phyloP scores from a whole-genome alignment of 2,113 vertebrate genomes.

The Laticauda colubrina region DNA sequence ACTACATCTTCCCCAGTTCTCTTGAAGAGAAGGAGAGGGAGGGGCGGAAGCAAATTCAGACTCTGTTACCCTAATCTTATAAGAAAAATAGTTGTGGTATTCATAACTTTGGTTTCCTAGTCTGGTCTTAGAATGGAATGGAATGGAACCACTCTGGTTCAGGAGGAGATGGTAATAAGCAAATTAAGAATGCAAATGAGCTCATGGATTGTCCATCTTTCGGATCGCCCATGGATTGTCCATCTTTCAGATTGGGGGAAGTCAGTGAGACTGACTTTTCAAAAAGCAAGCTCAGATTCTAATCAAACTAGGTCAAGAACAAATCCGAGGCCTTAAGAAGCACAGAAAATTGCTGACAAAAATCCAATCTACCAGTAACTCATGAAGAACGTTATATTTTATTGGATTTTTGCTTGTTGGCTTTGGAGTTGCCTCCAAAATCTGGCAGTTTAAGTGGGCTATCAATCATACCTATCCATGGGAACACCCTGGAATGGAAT shows the following conservation, averaged over 20 bases:
- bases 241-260: not conserved
- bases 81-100: not conserved
- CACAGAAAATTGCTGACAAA: not conserved
- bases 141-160: not conserved
- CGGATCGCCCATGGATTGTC: not conserved
- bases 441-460: not conserved
- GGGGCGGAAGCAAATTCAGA: not conserved
- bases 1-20: not conserved
- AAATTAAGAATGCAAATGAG: constrained; percentile 19
- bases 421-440: not conserved
- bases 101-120: not conserved
- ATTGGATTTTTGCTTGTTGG: not conserved
- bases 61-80: not conserved
- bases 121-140: not conserved
- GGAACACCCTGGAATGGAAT: not conserved
- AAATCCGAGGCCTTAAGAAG: not conserved
- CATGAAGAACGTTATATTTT: not conserved
- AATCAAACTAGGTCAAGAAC: not conserved
- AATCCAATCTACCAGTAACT: not conserved
- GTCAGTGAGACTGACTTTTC: not conserved
- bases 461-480: not conserved
- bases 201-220: not conserved
- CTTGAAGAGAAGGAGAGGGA: not conserved
- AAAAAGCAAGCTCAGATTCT: not conserved
- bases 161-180: not conserved